phyloP scores from a whole-genome alignment of 2,888 invertebrate species.

The Hemithea aestivaria region DNA sequence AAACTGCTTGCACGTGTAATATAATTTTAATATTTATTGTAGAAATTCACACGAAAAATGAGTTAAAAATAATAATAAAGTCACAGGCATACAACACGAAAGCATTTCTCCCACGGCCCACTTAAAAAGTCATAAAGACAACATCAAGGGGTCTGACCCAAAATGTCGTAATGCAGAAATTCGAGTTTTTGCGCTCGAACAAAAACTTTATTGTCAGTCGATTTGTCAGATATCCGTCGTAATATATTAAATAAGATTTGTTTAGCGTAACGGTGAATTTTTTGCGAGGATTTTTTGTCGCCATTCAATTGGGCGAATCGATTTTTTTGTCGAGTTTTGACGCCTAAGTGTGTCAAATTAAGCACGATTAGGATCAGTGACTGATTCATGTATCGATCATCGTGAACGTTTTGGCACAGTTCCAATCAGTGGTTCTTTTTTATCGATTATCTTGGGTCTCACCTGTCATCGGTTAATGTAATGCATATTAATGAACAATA shows the following conservation, averaged over 20 bases:
- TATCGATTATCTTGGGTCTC: conserved; percentile 18
- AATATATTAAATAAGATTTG: conserved; percentile 51
- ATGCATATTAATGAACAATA: conserved; percentile 11
- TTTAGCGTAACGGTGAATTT: conserved; percentile 39
- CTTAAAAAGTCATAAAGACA: conserved; percentile 19
- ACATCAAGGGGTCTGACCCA: conserved; percentile 26
- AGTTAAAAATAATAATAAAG: too few species aligned
- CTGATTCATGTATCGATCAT: conserved; percentile 26
- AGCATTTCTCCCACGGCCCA: conserved; percentile 25
- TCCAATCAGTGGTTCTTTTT: conserved; percentile 27
- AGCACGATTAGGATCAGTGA: conserved; percentile 31
- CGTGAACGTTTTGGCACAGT: conserved; percentile 25
- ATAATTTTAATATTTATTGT: too few species aligned
- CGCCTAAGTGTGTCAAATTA: conserved; percentile 41
- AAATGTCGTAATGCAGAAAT: conserved; percentile 23
- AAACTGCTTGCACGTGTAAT: too few species aligned
- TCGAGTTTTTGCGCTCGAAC: conserved; percentile 25
- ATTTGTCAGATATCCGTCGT: conserved; percentile 39
- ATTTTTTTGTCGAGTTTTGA: conserved; percentile 31
- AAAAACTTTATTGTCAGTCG: conserved; percentile 31
- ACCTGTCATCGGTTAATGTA: conserved; percentile 14
- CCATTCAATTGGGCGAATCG: conserved; percentile 25
- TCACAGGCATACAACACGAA: conserved; percentile 2
- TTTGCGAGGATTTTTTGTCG: conserved; percentile 33
- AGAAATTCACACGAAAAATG: too few species aligned